These are phyloP conservation scores for Elaphurus davidianus DNA, from an alignment of 2,113 vertebrate genomes.

Conservation along the genomic window DNA sequence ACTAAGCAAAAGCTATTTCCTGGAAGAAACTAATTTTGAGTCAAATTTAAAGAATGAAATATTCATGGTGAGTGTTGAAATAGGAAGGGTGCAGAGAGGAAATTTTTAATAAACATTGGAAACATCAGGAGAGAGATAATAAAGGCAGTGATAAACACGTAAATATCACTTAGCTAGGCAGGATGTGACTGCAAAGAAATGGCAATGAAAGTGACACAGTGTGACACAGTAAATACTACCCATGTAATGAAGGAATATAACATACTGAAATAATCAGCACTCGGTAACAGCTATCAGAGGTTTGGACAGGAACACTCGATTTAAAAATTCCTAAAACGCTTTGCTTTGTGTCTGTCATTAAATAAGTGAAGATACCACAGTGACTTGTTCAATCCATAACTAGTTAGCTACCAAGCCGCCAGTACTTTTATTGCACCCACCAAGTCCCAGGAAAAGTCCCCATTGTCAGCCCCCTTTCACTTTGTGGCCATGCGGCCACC, in stretches of 20 bases:
- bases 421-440: neutral
- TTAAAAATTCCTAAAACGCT: neutral
- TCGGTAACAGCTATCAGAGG: neutral
- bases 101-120: neutral
- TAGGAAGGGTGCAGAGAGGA: neutral
- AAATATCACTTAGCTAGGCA: neutral
- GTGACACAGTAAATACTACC: neutral
- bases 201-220: neutral
- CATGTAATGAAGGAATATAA: neutral
- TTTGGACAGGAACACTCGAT: neutral
- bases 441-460: neutral
- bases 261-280: neutral
- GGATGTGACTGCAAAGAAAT: neutral
- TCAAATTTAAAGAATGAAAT: neutral
- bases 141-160: neutral
- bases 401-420: neutral
- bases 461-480: neutral
- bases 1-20: constrained; percentile 16
- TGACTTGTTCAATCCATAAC: neutral
- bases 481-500: neutral
- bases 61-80: neutral
- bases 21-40: constrained; percentile 5
- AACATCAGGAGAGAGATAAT: neutral
- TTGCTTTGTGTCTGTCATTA: neutral
- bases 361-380: neutral